Evolutionary conservation across 2,797 vertebrate genomes (phyloP).

Genomic region (Diplodus sargus): DNA sequence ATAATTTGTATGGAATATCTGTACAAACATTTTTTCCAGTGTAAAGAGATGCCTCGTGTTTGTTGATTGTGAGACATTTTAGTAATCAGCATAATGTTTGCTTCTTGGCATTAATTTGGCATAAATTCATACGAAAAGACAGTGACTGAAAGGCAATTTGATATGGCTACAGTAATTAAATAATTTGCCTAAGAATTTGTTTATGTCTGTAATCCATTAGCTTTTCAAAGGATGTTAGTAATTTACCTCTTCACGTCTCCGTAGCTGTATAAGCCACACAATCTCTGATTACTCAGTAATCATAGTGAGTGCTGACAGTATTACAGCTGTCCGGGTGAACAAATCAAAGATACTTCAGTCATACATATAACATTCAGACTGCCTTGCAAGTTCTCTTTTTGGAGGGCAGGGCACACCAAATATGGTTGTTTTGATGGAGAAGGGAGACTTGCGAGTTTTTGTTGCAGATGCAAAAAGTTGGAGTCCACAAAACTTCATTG

Average conservation of each 20-base stretch:
- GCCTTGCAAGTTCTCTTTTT: not conserved
- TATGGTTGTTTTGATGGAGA: constrained; percentile 39
- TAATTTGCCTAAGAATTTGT: constrained; percentile 29
- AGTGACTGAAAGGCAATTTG: constrained; percentile 14
- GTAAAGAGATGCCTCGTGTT: not conserved
- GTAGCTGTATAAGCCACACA: constrained; percentile 4
- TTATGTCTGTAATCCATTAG: constrained; percentile 40
- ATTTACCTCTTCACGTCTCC: not conserved
- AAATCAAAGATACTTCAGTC: constrained; percentile 33
- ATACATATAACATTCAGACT: constrained; percentile 1
- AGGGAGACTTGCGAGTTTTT: constrained; percentile 40
- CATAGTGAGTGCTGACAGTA: constrained; percentile 42
- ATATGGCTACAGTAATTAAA: constrained; percentile 2
- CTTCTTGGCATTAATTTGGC: constrained; percentile 20
- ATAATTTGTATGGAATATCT: constrained; percentile 1
- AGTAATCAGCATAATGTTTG: constrained; percentile 31
- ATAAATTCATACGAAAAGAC: constrained; percentile 12
- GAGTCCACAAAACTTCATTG: constrained; percentile 25
- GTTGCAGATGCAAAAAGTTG: constrained; percentile 27
- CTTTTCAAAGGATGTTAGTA: constrained; percentile 21
- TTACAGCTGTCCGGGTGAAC: constrained; percentile 23
- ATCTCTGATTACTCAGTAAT: constrained; percentile 50
- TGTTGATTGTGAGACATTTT: not conserved
- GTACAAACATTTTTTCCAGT: not conserved
- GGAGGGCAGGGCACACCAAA: not conserved